Evolutionary conservation across 2,797 vertebrate genomes (phyloP), one percentile per base, ranked within the genome.

Genomic region (Pangasius mekongensis): DNA sequence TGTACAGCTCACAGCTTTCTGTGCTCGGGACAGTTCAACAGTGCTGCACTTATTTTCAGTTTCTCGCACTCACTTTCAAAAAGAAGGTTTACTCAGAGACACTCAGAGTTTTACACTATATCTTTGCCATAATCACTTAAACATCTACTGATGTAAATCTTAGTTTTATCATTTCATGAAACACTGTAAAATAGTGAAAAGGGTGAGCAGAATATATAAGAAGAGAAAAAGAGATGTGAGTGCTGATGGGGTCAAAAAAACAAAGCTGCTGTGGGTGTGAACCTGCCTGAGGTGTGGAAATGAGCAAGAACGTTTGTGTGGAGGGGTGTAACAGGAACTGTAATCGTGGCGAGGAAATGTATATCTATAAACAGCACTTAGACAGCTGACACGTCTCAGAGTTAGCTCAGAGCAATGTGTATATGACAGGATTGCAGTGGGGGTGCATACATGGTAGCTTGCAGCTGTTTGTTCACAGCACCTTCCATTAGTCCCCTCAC

Each of bases 301-400:
- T 30, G 47, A 89, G 86, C 39, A 60, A 66, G 78, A 36, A 52
- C 2, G 6, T 60, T 58, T 27, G 33, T 14, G 82, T 39, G 56
- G 78, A 60, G 66, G 85, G 49, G 43, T 56, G 62, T 16, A 66
- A 56, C 71, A 54, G 87, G 83, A 84, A 73, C 3, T 49, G 78
- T 60, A 43, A 49, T 27, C 54, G 54, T 83, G 52, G 64, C 20
- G 5, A 62, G 39, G 43, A 62, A 77, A 71, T 30, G 62, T 60
- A 81, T 56, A 33, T 36, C 24, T 87, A 20, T 49, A 87, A 82
- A 87, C 81, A 89, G 18, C 90, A 85, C 88, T 90, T 91, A 91
- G 91, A 92, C 92, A 91, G 92, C 87, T 58, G 80, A 86, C 84
- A 67, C 14, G 27, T 47, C 62, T 84, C 82, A 85, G 76, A 84